A percentile compares a stretch with the other conserved stretches of the same genome.
These are phyloP conservation scores for Olivierus martensii DNA, from an alignment of 1,140 invertebrate species.

Conservation along the genomic window DNA sequence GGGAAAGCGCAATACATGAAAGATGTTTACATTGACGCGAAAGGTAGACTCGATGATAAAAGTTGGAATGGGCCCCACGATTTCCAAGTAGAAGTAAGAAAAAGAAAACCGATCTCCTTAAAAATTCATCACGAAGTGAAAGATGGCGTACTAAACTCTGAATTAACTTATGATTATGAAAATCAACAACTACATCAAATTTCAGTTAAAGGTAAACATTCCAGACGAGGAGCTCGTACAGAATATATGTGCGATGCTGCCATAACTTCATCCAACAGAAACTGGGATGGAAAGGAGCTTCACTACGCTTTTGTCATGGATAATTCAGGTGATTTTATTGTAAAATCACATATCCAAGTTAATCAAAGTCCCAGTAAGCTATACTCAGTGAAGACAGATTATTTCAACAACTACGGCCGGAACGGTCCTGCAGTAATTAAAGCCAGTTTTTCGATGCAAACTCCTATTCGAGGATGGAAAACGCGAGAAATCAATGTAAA, in stretches of 20 bases:
- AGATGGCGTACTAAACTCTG: conserved; percentile 1
- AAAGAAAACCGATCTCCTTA: conserved; percentile 3
- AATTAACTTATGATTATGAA: background rate
- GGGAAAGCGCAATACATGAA: conserved; percentile 3
- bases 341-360: conserved; percentile 9
- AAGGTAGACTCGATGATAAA: conserved; percentile 3
- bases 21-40: conserved; percentile 5
- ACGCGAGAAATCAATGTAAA: no score
- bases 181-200: background rate
- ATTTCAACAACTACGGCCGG: conserved; percentile 3
- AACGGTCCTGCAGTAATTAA: no score
- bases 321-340: background rate
- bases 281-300: conserved; percentile 10
- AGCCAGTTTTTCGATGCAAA: no score
- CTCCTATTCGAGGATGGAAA: no score
- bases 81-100: conserved; percentile 6
- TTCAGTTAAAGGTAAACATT: conserved; percentile 5
- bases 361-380: background rate
- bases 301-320: conserved; percentile 1
- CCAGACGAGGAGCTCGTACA: background rate
- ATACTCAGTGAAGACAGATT: conserved; percentile 7
- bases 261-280: conserved; percentile 9
- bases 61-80: conserved; percentile 8
- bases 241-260: conserved; percentile 1
- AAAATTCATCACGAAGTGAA: conserved; percentile 6